A percentile compares a stretch with the other conserved stretches of the same genome.
phyloP scores from a whole-genome alignment of 2,888 invertebrate genomes.

The Monochamus alternatus region DNA sequence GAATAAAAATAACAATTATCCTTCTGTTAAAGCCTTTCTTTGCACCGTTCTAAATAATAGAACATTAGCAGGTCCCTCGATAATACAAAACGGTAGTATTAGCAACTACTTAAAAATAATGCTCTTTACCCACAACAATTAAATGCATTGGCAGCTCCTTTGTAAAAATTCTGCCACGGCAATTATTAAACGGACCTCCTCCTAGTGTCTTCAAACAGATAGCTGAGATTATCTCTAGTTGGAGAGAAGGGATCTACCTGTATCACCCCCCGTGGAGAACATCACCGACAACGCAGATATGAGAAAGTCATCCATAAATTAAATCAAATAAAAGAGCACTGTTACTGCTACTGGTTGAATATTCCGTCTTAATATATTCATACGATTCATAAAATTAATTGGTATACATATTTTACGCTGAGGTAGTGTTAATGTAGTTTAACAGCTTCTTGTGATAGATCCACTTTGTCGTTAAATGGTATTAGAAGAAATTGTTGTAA shows the following conservation, averaged over 20 bases:
- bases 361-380: slow-evolving; percentile 13
- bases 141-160: slow-evolving; percentile 40
- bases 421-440: slow-evolving; percentile 5
- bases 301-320: slow-evolving; percentile 52
- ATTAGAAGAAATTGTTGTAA: too few relatives aligned
- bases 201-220: slow-evolving; percentile 42
- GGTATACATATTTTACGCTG: neutral
- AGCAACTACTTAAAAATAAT: slow-evolving; percentile 15
- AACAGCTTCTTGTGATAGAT: neutral
- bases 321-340: slow-evolving; percentile 45
- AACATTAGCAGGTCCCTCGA: neutral
- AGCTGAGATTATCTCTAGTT: slow-evolving; percentile 40
- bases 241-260: slow-evolving; percentile 48
- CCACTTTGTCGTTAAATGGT: too few relatives aligned
- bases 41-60: neutral
- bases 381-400: slow-evolving; percentile 14
- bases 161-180: slow-evolving; percentile 50
- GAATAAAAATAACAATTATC: neutral
- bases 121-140: slow-evolving; percentile 19
- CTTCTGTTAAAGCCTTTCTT: neutral
- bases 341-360: slow-evolving; percentile 51
- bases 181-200: slow-evolving; percentile 57
- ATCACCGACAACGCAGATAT: slow-evolving; percentile 53
- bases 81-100: slow-evolving; percentile 12
- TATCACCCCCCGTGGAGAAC: slow-evolving; percentile 53